Conservation (phyloP, 2,888 invertebrate species). For the Abscondita cerata region DNA sequence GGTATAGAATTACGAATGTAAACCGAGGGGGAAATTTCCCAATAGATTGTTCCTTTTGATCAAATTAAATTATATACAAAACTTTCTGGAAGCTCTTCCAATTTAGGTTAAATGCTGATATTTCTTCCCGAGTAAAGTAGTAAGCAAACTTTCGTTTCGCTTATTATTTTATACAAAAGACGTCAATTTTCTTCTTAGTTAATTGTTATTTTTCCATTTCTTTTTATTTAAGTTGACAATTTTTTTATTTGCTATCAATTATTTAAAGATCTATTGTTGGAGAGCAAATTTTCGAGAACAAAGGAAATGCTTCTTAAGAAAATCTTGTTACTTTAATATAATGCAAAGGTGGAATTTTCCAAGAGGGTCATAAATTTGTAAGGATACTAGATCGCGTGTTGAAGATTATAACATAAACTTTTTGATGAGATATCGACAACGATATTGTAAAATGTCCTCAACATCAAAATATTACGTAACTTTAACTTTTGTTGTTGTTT, state of each 20-base stretch:
- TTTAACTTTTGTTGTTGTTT: not conserved
- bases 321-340: slow-evolving; percentile 8
- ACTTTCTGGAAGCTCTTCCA: not conserved
- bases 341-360: slow-evolving; percentile 12
- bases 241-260: not conserved
- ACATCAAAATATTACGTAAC: slow-evolving; percentile 4
- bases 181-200: too few relatives aligned
- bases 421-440: slow-evolving; percentile 1
- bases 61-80: slow-evolving; percentile 13
- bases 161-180: too few relatives aligned
- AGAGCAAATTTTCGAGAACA: slow-evolving; percentile 6
- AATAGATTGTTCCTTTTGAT: slow-evolving; percentile 13
- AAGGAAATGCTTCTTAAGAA: slow-evolving; percentile 8
- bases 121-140: not conserved
- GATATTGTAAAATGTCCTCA: slow-evolving; percentile 3
- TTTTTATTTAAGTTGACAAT: too few relatives aligned
- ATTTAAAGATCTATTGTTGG: slow-evolving; percentile 1
- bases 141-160: too few relatives aligned
- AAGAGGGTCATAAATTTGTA: slow-evolving; percentile 11
- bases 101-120: slow-evolving; percentile 6
- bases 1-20: slow-evolving; percentile 11
- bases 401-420: slow-evolving; percentile 12
- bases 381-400: slow-evolving; percentile 11
- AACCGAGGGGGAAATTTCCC: slow-evolving; percentile 4
- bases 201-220: too few relatives aligned